Evolutionary conservation across 2,888 invertebrate species (phyloP).

Genomic region (Pyrocoelia pectoralis): DNA sequence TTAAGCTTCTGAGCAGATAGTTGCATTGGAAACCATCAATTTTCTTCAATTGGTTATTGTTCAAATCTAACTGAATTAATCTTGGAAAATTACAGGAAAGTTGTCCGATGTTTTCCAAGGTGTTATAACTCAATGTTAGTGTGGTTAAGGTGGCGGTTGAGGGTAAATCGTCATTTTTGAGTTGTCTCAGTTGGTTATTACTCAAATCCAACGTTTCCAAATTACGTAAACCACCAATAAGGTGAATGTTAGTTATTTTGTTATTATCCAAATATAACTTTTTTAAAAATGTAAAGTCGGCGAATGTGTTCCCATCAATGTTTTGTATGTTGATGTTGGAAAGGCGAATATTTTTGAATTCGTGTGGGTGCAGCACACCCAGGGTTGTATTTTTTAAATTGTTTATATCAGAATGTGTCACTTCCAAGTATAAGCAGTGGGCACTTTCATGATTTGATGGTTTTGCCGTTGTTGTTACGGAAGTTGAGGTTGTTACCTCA

Average conservation of each 20-base stretch:
- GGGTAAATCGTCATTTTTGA: slow-evolving; percentile 3
- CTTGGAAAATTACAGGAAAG: slow-evolving; percentile 12
- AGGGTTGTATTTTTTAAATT: slow-evolving; percentile 3
- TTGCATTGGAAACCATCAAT: background rate
- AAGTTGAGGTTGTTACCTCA: background rate
- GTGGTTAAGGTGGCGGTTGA: background rate
- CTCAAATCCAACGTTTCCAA: slow-evolving; percentile 13
- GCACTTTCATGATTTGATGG: background rate
- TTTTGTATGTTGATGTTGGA: background rate
- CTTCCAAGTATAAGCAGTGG: slow-evolving; percentile 8
- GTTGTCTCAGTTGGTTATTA: background rate
- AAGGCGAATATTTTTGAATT: slow-evolving; percentile 11
- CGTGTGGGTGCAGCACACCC: background rate
- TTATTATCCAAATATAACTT: slow-evolving; percentile 13
- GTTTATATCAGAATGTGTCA: slow-evolving; percentile 7
- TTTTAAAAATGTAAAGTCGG: slow-evolving; percentile 4
- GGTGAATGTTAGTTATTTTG: background rate
- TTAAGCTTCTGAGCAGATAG: background rate
- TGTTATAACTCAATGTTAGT: slow-evolving; percentile 10
- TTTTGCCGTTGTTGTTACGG: background rate
- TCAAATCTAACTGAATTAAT: background rate
- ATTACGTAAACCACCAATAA: background rate
- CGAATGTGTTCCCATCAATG: slow-evolving; percentile 8
- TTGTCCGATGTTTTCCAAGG: background rate
- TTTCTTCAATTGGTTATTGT: background rate